Conservation (phyloP, 2,797 vertebrate genomes). For the Octomys mimax region DNA sequence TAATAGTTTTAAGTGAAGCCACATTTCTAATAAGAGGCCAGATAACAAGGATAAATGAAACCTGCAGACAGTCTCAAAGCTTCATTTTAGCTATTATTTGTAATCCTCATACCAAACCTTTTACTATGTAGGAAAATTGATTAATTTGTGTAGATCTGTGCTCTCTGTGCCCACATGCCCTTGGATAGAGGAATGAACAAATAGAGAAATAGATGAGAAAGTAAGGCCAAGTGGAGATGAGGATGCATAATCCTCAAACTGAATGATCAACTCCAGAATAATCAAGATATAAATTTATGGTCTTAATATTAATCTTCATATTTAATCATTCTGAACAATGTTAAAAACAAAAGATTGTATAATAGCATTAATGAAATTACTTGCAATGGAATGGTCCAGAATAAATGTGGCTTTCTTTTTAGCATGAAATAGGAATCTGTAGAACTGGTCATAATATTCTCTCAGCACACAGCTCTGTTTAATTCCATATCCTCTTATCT, state of each 20-base stretch:
- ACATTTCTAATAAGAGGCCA: slow-evolving; percentile 76
- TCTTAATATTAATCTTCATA: slow-evolving; percentile 72
- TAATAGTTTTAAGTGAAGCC: slow-evolving; percentile 79
- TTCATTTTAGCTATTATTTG: slow-evolving; percentile 80
- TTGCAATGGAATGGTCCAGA: slow-evolving; percentile 63
- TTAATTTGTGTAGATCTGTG: slow-evolving; percentile 73
- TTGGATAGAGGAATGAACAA: slow-evolving; percentile 56
- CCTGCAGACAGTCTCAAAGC: slow-evolving; percentile 71
- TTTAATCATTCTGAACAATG: slow-evolving; percentile 66
- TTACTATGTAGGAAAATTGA: slow-evolving; percentile 76
- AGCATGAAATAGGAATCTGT: slow-evolving; percentile 67
- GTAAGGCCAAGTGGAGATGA: slow-evolving; percentile 33
- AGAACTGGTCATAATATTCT: slow-evolving; percentile 62
- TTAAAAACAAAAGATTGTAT: slow-evolving; percentile 72
- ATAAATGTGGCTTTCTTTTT: slow-evolving; percentile 74
- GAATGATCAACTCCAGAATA: slow-evolving; percentile 64
- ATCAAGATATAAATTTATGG: slow-evolving; percentile 68
- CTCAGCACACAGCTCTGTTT: slow-evolving; percentile 72
- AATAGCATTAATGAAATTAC: slow-evolving; percentile 74
- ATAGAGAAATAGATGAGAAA: slow-evolving; percentile 64
- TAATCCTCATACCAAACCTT: slow-evolving; percentile 76
- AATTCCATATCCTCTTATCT: slow-evolving; percentile 83
- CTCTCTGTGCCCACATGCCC: slow-evolving; percentile 21
- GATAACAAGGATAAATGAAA: slow-evolving; percentile 80
- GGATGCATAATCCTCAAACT: slow-evolving; percentile 65